Evolutionary conservation across 2,888 invertebrate species (phyloP).

Genomic region (Hirtodrosophila confusa): DNA sequence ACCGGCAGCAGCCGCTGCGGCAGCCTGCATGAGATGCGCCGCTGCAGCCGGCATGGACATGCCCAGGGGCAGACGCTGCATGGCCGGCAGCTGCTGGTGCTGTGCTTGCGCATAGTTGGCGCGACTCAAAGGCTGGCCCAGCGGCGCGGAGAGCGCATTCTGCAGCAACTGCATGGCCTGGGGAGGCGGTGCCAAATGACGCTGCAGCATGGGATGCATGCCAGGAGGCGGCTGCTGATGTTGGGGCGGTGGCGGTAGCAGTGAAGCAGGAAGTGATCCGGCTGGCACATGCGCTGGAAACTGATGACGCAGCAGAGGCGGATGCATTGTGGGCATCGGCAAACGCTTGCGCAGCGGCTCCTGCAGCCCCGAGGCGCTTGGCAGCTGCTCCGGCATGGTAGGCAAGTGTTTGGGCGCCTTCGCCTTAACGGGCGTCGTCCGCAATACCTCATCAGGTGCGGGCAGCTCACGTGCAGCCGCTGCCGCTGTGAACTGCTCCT

Average conservation of each 20-base stretch:
- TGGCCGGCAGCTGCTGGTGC: constrained; percentile 47
- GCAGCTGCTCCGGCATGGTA: constrained; percentile 42
- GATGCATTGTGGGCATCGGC: constrained; percentile 83
- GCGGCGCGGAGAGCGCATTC: constrained; percentile 82
- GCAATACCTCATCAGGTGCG: constrained; percentile 82
- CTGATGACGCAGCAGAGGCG: constrained; percentile 82
- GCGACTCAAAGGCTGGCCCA: constrained; percentile 78
- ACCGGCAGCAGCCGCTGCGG: constrained; percentile 54
- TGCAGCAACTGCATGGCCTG: constrained; percentile 79
- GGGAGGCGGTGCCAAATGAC: constrained; percentile 68
- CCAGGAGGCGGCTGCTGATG: constrained; percentile 43
- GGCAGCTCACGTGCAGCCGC: constrained; percentile 86
- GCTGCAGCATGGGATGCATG: constrained; percentile 77
- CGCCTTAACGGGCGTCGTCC: constrained; percentile 55
- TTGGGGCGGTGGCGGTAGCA: constrained; percentile 60
- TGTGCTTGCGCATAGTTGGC: constrained; percentile 59
- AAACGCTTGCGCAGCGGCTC: constrained; percentile 83
- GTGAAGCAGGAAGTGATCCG: constrained; percentile 51
- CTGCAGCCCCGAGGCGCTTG: constrained; percentile 82
- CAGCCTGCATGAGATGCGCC: constrained; percentile 64
- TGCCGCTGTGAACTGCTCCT: constrained; percentile 87
- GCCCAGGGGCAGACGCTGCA: constrained; percentile 63
- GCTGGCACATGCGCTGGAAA: constrained; percentile 56
- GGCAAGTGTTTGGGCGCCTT: constrained; percentile 45
- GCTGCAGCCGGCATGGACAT: constrained; percentile 63